Evolutionary conservation across 2,888 invertebrate species (phyloP).

Genomic region (Tipula confusa): DNA sequence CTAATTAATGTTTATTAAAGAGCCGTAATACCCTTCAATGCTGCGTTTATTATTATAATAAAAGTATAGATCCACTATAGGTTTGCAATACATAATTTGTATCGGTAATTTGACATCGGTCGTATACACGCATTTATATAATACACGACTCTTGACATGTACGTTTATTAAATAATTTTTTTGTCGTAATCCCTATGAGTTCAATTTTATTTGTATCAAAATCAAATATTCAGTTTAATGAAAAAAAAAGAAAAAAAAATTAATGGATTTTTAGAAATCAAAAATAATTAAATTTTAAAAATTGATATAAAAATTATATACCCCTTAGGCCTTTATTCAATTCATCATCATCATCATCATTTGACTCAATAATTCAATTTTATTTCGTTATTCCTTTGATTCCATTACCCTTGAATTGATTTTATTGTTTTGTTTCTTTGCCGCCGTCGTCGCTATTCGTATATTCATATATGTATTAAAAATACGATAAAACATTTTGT

Average conservation of each 20-base stretch:
- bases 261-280: slow-evolving; percentile 1
- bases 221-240: not conserved
- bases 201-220: not conserved
- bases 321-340: not conserved
- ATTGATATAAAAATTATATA: not conserved
- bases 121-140: no score
- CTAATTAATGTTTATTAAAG: no score
- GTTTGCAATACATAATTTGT: no score
- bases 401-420: not conserved
- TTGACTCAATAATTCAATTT: not conserved
- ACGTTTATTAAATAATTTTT: not conserved
- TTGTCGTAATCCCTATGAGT: not conserved
- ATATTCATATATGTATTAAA: not conserved
- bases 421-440: not conserved
- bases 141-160: no score
- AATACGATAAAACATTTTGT: not conserved
- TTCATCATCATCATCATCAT: not conserved
- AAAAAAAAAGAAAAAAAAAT: not conserved
- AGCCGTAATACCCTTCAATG: no score
- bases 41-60: no score
- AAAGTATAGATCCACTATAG: no score
- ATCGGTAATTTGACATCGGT: no score
- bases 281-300: not conserved
- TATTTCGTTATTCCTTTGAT: not conserved
- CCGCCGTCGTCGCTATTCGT: not conserved